Base-by-base conservation (phyloP, 1,140 invertebrate species). In the Diabrotica undecimpunctata region DNA sequence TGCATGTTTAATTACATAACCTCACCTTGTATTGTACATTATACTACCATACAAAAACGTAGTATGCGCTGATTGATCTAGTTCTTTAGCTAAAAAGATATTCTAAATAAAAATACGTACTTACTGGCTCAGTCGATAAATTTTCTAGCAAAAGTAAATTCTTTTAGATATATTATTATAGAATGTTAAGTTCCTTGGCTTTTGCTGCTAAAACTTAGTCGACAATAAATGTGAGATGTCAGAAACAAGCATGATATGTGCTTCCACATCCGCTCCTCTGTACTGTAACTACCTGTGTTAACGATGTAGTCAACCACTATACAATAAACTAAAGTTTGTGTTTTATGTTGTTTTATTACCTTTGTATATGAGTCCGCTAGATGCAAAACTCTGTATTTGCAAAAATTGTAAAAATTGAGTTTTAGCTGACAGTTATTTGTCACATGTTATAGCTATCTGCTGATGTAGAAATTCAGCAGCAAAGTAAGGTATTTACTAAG, bases 251-350 rank as follows among this genome's bases (percentile, higher is more conserved):
- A 60, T 60, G 58, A 36, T 60, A 60, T 60, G 58, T 60, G 58
- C 58, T 60, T 60, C 58, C 58, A 60, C 13, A 60, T 38, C 10
- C 25, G 58, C 58, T 60, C 38, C 14, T 60, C 58, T 60, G 58
- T 50, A 60, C 38, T 57, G 35, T 57, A 57, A 57, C 55, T 60
- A 60, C 41, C 41, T 60, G 58, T 60, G 58, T 60, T 60, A 25
- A 51, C n/a, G 39, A 60, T 60, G 58, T 60, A 60, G 41, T 60
- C 11, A 60, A 60, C 38, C 46, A 51, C 41, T 60, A 60, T 60
- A 60, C 39, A 60, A 50, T 60, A 60, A 60, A 60, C 6, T 57
- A 60, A 60, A 60, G 58, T 60, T 60, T 60, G 58, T 60, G 58
- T 60, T 60, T 57, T 7, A 38, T 12, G 37, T 57, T 11, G 55